Conservation (phyloP, 2,888 invertebrate species). For the Boloria euphrosyne region DNA sequence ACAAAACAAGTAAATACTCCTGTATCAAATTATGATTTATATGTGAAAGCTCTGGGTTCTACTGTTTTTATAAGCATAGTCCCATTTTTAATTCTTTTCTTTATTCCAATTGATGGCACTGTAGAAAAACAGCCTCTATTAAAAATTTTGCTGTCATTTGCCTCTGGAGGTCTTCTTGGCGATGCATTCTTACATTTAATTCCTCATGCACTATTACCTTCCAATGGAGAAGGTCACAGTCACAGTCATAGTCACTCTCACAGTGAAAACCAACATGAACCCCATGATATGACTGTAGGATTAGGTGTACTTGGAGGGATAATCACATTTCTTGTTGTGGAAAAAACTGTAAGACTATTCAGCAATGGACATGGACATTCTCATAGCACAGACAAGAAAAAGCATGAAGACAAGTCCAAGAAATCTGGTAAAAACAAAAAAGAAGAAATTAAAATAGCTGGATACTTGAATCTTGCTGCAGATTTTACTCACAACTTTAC, state of each 20-base stretch:
- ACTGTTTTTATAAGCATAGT: constrained; percentile 97
- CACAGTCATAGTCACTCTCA: constrained; percentile 80
- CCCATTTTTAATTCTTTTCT: constrained; percentile 95
- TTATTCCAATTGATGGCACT: constrained; percentile 95
- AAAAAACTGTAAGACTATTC: constrained; percentile 94
- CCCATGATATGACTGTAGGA: constrained; percentile 94
- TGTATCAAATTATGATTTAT: constrained; percentile 77
- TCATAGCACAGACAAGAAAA: constrained; percentile 80
- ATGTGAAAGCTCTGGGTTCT: constrained; percentile 92
- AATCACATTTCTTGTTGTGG: constrained; percentile 94
- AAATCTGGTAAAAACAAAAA: constrained; percentile 67
- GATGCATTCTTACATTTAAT: constrained; percentile 99
- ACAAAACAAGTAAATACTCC: constrained; percentile 66
- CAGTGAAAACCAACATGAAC: constrained; percentile 69
- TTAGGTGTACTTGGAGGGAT: constrained; percentile 97
- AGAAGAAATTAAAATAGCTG: constrained; percentile 80
- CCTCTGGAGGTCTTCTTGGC: constrained; percentile 96
- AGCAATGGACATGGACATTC: constrained; percentile 92
- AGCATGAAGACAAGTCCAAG: constrained; percentile 66
- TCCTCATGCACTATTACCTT: constrained; percentile 91
- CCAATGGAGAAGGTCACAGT: constrained; percentile 70
- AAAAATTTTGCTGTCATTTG: constrained; percentile 95
- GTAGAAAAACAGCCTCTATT: constrained; percentile 92
- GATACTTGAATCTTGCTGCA: constrained; percentile 98
- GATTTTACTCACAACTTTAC: constrained; percentile 99